These are phyloP conservation scores for Kradibia gibbosae DNA, from an alignment of 1,140 invertebrate genomes.

Conservation along the genomic window DNA sequence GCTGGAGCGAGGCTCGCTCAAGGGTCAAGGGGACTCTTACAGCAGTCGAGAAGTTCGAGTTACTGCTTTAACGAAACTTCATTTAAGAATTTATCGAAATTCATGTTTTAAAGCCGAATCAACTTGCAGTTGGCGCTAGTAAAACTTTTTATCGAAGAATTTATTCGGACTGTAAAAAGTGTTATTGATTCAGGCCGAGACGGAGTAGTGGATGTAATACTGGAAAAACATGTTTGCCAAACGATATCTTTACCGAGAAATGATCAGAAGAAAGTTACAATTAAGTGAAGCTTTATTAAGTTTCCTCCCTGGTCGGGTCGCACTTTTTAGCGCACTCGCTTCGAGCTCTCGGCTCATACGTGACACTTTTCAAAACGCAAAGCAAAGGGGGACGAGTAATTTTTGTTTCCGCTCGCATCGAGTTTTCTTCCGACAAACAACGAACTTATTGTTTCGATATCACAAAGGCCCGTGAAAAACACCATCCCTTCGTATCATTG, in stretches of 20 bases:
- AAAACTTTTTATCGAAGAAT: background rate
- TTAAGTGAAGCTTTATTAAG: slow-evolving; percentile 14
- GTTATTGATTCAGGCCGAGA: background rate
- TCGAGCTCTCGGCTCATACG: background rate
- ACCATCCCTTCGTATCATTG: background rate
- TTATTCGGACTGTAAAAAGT: background rate
- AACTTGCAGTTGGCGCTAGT: too few relatives aligned
- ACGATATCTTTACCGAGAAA: background rate
- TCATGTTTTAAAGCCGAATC: too few relatives aligned
- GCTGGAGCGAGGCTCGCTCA: too few relatives aligned
- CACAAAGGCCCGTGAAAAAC: background rate
- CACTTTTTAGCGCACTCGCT: background rate
- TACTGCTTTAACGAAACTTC: too few relatives aligned
- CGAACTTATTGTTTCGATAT: background rate
- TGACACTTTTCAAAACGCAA: background rate
- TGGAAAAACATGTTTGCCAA: background rate
- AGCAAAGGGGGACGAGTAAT: background rate
- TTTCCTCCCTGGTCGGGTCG: background rate
- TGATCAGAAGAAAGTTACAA: background rate
- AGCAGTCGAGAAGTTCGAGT: too few relatives aligned
- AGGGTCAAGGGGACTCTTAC: too few relatives aligned
- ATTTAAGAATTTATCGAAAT: too few relatives aligned
- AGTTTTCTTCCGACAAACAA: background rate
- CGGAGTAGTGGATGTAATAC: background rate
- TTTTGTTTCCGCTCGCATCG: background rate